Conservation (phyloP, 2,888 invertebrate genomes). For the Ptilodon capucinus region DNA sequence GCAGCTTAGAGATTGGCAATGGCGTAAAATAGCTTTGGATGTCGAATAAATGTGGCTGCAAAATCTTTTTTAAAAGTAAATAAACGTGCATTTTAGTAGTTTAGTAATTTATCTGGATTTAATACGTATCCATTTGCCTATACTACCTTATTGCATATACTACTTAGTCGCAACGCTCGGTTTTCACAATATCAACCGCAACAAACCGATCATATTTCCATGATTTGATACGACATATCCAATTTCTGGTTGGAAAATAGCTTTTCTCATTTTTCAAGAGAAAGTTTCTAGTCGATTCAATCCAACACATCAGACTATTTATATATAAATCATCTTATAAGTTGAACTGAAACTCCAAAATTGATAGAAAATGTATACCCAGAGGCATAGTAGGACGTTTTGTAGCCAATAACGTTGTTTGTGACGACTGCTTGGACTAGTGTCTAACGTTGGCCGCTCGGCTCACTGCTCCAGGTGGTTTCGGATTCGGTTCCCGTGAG, state of each 20-base stretch:
- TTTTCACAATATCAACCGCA: not conserved
- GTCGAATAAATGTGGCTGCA: not conserved
- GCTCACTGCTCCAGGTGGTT: no score
- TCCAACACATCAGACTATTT: no score
- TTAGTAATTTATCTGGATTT: no score
- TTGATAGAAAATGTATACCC: no score
- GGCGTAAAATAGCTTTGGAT: not conserved
- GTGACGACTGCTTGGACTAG: no score
- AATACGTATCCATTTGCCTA: no score
- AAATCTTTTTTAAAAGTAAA: not conserved
- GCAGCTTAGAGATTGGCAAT: not conserved
- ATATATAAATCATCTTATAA: no score
- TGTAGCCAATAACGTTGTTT: no score
- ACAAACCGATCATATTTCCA: not conserved
- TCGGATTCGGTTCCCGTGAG: no score
- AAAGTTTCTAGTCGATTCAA: not conserved
- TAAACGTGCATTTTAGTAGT: not conserved
- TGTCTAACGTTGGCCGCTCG: no score
- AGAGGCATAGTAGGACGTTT: no score
- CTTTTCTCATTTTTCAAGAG: not conserved
- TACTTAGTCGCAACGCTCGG: not conserved
- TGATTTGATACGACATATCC: not conserved
- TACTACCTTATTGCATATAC: not conserved
- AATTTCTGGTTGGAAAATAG: not conserved
- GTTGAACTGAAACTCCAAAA: no score